Evolutionary conservation across 2,113 vertebrate species (phyloP).

Genomic region (Physeter macrocephalus): DNA sequence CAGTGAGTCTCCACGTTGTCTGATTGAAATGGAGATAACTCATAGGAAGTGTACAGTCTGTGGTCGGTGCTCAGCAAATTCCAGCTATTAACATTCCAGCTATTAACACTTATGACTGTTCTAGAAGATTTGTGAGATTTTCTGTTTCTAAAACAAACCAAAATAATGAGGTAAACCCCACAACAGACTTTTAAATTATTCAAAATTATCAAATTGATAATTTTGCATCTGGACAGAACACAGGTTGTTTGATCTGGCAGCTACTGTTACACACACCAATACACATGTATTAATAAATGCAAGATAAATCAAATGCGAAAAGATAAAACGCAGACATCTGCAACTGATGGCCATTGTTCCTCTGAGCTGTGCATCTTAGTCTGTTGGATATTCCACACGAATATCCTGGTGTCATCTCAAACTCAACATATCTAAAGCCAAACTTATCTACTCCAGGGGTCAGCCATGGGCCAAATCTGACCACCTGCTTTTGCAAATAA

Average conservation of each 20-base stretch:
- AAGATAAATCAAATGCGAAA: not conserved
- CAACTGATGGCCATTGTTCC: not conserved
- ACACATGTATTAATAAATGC: not conserved
- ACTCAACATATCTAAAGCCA: not conserved
- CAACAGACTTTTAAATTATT: not conserved
- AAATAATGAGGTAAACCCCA: not conserved
- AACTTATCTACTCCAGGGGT: not conserved
- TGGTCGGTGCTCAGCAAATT: not conserved
- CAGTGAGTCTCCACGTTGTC: not conserved
- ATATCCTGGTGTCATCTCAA: not conserved
- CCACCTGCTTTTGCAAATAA: not conserved
- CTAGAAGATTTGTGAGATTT: not conserved
- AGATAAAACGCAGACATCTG: not conserved
- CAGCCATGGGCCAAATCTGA: not conserved
- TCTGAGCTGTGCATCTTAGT: not conserved
- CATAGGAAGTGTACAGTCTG: not conserved
- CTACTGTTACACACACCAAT: not conserved
- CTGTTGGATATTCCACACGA: not conserved
- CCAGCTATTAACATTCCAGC: not conserved
- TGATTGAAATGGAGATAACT: not conserved
- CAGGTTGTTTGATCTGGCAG: not conserved
- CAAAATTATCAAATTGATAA: not conserved
- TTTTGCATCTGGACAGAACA: not conserved
- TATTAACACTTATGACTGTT: not conserved
- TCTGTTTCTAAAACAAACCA: not conserved